phyloP scores from a whole-genome alignment of 1,140 invertebrate genomes.

The Harpegnathos saltator region DNA sequence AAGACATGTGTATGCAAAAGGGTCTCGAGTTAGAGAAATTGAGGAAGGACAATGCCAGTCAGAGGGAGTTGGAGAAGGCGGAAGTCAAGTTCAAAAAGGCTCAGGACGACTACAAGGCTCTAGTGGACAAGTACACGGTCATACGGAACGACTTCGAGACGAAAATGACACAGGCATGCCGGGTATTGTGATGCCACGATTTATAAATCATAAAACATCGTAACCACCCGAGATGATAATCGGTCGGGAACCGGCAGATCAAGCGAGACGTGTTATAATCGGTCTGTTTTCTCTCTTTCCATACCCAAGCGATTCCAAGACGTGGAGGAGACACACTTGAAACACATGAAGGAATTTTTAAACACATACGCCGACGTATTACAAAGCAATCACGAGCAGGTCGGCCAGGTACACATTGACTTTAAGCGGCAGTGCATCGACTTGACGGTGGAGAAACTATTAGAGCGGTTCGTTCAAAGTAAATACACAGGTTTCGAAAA shows the following conservation, averaged over 20 bases:
- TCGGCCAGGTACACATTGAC: conserved; percentile 95
- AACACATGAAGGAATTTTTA: conserved; percentile 98
- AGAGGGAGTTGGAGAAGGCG: conserved; percentile 96
- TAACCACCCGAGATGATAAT: not conserved
- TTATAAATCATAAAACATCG: conserved; percentile 30
- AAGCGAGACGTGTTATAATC: conserved; percentile 28
- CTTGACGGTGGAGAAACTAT: conserved; percentile 95
- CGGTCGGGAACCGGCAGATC: conserved; percentile 2
- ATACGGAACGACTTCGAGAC: conserved; percentile 97
- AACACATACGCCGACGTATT: conserved; percentile 95
- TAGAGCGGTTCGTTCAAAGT: conserved; percentile 95
- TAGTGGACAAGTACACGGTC: conserved; percentile 95
- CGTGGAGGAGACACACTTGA: conserved; percentile 95
- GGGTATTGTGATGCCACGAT: conserved; percentile 85
- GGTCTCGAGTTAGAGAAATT: conserved; percentile 95
- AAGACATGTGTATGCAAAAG: conserved; percentile 94
- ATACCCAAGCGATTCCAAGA: conserved; percentile 94
- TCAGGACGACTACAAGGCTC: conserved; percentile 95
- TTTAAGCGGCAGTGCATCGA: conserved; percentile 96
- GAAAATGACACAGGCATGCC: conserved; percentile 97
- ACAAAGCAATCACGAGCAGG: conserved; percentile 95
- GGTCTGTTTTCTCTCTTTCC: conserved; percentile 50
- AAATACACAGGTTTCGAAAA: conserved; percentile 97
- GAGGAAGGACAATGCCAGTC: conserved; percentile 95
- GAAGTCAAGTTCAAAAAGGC: conserved; percentile 96